Percentiles rank a stretch among this genome's conserved stretches.
phyloP scores from a whole-genome alignment of 64 coral and sea anemone genomes.

The Cladopsammia gracilis region DNA sequence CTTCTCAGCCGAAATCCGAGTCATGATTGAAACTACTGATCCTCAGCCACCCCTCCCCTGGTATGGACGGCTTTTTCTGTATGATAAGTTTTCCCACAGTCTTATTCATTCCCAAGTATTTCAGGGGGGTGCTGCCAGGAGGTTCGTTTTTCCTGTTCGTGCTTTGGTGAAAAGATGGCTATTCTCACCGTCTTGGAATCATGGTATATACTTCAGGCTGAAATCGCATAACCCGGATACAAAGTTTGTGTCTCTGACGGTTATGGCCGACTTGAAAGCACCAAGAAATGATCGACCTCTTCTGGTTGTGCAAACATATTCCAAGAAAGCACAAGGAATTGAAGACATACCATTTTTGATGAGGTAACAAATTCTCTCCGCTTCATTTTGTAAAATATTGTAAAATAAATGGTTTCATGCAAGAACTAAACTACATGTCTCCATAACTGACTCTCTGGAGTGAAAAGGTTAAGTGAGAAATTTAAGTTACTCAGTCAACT shows the following conservation, averaged over 20 bases:
- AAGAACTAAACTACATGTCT: no score
- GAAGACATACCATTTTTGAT: background rate
- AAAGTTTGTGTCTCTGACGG: background rate
- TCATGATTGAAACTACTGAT: background rate
- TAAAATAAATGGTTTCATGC: background rate
- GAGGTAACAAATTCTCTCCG: background rate
- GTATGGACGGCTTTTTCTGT: background rate
- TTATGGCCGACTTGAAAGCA: background rate
- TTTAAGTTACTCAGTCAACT: no score
- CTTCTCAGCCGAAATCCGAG: background rate
- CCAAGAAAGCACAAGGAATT: background rate
- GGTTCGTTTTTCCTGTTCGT: background rate
- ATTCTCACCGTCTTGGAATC: background rate
- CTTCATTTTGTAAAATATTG: no score
- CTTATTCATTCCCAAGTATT: background rate
- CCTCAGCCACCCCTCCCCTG: background rate
- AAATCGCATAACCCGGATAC: background rate
- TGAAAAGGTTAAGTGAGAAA: no score
- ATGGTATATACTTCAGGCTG: conserved; percentile 15
- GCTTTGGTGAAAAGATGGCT: conserved; percentile 26
- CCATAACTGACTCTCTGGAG: no score
- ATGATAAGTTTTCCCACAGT: background rate
- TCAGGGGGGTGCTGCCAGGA: background rate
- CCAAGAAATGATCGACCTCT: background rate
- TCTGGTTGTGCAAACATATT: conserved; percentile 3